Evolutionary conservation across 2,888 invertebrate species (phyloP).

Genomic region (Helobdella robusta): DNA sequence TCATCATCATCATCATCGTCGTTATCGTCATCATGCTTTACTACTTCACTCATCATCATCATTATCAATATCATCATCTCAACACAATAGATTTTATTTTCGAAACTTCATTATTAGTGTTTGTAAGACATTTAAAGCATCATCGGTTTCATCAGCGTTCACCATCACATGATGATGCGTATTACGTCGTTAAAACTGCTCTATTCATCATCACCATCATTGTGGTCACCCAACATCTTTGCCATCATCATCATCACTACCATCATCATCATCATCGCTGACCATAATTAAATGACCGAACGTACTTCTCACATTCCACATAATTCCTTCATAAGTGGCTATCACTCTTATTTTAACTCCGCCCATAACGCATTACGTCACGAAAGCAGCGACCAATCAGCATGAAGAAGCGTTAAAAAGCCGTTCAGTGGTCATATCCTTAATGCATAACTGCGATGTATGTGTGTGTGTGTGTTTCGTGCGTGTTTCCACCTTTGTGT

Average conservation of each 20-base stretch:
- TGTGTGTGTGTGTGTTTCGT: no score
- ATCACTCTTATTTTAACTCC: not conserved
- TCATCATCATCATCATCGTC: slow-evolving; percentile 24
- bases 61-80: slow-evolving; percentile 9
- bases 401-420: no score
- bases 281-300: slow-evolving; percentile 11
- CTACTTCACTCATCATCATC: slow-evolving; percentile 6
- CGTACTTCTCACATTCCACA: slow-evolving; percentile 8
- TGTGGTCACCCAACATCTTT: slow-evolving; percentile 19
- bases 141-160: no score
- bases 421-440: no score
- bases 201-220: slow-evolving; percentile 24
- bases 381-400: slow-evolving; percentile 4
- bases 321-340: slow-evolving; percentile 19
- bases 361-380: slow-evolving; percentile 15
- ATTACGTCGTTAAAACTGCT: no score
- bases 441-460: no score
- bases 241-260: slow-evolving; percentile 3
- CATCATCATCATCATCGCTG: not conserved
- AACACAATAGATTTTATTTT: no score
- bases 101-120: not conserved
- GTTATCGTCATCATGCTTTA: slow-evolving; percentile 18
- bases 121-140: not conserved
- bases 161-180: no score
- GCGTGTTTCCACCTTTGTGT: no score